A percentile compares a stretch with the other conserved stretches of the same genome.
phyloP scores from a whole-genome alignment of 2,888 invertebrate species.

The Eurytoma californica region DNA sequence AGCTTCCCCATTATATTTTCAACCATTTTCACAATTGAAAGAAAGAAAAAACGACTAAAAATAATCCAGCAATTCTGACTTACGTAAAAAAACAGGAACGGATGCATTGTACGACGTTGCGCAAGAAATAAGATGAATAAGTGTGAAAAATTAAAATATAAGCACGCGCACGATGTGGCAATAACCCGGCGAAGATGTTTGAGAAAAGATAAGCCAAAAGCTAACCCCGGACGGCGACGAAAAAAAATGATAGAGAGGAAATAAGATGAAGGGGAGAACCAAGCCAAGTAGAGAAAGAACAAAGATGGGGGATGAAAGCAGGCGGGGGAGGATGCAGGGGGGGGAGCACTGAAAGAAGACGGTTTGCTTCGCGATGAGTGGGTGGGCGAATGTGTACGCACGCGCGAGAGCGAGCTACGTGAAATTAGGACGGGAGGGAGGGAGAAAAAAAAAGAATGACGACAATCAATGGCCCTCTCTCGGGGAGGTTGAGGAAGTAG shows the following conservation, averaged over 20 bases:
- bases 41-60: neutral
- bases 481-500: neutral
- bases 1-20: neutral
- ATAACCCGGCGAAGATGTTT: conserved; percentile 6
- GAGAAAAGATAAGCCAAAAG: conserved; percentile 1
- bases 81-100: neutral
- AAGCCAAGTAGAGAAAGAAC: neutral
- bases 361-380: conserved; percentile 3
- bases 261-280: conserved; percentile 7
- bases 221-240: conserved; percentile 12
- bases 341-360: conserved; percentile 9
- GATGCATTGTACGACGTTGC: neutral
- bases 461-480: conserved; percentile 38
- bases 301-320: neutral
- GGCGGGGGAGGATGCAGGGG: neutral
- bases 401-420: neutral
- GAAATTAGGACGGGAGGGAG: conserved; percentile 34
- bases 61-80: neutral
- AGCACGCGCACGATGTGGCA: neutral
- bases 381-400: neutral
- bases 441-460: conserved; percentile 9
- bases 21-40: neutral
- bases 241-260: neutral
- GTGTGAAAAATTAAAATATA: conserved; percentile 22
- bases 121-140: neutral